A percentile compares a stretch with the other conserved stretches of the same genome.
Evolutionary conservation across 30 jellyfish, hydroid and myxozoan species (phyloP).

Genomic region (Aurelia coerulea): DNA sequence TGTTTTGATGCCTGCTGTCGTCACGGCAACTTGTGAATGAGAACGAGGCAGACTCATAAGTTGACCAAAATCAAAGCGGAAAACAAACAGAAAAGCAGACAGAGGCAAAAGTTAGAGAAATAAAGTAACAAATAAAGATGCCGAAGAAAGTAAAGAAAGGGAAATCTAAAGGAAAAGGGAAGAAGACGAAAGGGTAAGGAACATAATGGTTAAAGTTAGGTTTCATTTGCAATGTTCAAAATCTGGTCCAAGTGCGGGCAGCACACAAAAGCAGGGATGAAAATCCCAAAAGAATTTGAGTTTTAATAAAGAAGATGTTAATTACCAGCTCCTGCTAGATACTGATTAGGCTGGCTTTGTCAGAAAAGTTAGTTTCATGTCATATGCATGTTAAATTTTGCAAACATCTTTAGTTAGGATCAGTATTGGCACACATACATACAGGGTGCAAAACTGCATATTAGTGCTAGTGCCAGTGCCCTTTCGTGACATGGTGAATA

Average conservation of each 20-base stretch:
- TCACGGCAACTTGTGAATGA: conserved; percentile 37
- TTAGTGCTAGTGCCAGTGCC: no score
- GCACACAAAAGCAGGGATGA: no score
- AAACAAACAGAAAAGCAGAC: conserved; percentile 1
- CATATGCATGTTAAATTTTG: no score
- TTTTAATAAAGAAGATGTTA: no score
- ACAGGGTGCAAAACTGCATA: no score
- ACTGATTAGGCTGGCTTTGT: no score
- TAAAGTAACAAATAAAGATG: conserved; percentile 15
- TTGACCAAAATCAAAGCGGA: neutral
- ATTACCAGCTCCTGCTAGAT: no score
- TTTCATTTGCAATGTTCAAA: neutral
- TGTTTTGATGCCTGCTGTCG: conserved; percentile 18
- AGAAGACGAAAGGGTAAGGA: conserved; percentile 60
- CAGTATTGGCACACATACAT: no score
- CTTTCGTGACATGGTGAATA: no score
- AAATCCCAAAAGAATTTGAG: no score
- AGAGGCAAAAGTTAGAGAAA: neutral
- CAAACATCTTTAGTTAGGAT: no score
- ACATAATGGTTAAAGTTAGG: neutral
- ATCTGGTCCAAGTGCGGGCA: neutral
- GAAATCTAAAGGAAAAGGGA: conserved; percentile 48
- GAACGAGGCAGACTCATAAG: conserved; percentile 47
- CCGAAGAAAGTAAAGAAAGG: conserved; percentile 68
- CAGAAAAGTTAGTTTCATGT: no score